phyloP scores from a whole-genome alignment of 2,113 vertebrate species.

The Promerops cafer region DNA sequence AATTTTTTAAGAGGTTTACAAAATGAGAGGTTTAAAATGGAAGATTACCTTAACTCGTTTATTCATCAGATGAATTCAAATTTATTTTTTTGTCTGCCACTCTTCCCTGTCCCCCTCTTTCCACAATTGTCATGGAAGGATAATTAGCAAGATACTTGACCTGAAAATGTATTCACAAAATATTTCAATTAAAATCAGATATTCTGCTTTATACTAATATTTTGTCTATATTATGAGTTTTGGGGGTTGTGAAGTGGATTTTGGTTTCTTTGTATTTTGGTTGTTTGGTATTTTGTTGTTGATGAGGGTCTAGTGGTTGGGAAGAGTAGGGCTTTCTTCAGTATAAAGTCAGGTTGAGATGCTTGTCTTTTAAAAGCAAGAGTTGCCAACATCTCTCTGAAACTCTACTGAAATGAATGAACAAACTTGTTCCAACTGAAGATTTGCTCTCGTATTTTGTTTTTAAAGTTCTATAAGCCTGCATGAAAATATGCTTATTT shows the following conservation, averaged over 20 bases:
- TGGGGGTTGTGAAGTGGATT: background rate
- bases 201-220: background rate
- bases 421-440: background rate
- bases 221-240: background rate
- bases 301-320: fast-evolving
- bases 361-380: background rate
- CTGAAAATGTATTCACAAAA: background rate
- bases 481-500: background rate
- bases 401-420: background rate
- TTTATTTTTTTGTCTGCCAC: background rate
- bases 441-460: background rate
- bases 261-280: background rate
- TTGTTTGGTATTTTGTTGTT: background rate
- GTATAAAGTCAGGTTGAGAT: background rate
- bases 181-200: background rate
- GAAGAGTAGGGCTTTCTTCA: background rate
- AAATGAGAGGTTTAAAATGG: background rate
- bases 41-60: background rate
- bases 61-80: background rate
- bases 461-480: background rate
- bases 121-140: background rate
- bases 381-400: background rate
- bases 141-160: background rate
- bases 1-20: background rate
- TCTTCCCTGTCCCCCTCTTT: background rate